A percentile compares a stretch with the other conserved stretches of the same genome.
Conservation (phyloP, 1,140 invertebrate species). For the Drosophila watanabei region DNA sequence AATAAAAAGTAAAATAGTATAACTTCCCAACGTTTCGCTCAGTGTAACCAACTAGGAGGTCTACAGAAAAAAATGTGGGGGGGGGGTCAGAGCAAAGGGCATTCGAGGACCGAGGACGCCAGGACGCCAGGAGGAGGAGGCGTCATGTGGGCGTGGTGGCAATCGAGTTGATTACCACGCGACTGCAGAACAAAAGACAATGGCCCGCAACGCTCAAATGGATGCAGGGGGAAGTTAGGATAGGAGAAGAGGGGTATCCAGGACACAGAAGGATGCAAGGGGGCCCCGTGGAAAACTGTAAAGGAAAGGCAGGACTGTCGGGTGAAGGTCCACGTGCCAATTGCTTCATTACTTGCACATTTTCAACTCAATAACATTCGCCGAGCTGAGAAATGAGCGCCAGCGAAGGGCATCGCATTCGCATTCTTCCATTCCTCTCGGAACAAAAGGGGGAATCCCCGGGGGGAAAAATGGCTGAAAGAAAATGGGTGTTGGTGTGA, state of each 20-base stretch:
- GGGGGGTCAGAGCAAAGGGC: slow-evolving; percentile 35
- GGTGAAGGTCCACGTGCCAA: slow-evolving; percentile 40
- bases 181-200: slow-evolving; percentile 51
- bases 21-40: not conserved
- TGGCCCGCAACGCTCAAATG: slow-evolving; percentile 15
- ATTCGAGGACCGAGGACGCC: not conserved
- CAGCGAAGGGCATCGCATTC: slow-evolving; percentile 4
- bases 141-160: slow-evolving; percentile 27
- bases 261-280: not conserved
- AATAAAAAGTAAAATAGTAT: too few relatives aligned
- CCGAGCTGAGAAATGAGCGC: not conserved
- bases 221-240: not conserved
- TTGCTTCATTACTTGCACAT: slow-evolving; percentile 56
- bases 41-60: not conserved
- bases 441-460: not conserved
- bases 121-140: not conserved
- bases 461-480: not conserved
- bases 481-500: slow-evolving; percentile 6
- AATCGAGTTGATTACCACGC: slow-evolving; percentile 55
- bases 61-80: not conserved
- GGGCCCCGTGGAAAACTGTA: not conserved
- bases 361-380: slow-evolving; percentile 45
- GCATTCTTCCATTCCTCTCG: not conserved
- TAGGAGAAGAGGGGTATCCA: not conserved
- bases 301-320: not conserved